Conservation (phyloP, 2,888 invertebrate genomes). For the Himalopsyche japonica region DNA sequence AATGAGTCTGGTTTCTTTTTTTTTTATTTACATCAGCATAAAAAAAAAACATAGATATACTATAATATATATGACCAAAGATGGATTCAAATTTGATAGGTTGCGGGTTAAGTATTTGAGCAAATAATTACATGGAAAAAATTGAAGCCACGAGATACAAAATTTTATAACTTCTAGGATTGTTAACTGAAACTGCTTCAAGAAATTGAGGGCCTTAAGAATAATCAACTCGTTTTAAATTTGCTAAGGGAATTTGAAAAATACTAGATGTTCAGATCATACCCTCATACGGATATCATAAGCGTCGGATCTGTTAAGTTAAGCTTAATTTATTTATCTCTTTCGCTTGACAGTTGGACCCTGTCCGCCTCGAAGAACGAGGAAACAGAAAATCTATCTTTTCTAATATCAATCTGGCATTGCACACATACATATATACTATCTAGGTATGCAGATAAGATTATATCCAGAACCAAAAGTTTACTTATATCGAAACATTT, state of each 20-base stretch:
- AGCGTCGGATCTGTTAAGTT: neutral
- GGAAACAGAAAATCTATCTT: neutral
- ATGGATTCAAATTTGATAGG: neutral
- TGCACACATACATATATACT: neutral
- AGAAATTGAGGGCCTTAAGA: slow-evolving; percentile 27
- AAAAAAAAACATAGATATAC: neutral
- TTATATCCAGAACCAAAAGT: neutral
- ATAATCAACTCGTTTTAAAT: slow-evolving; percentile 35
- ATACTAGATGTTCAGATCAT: slow-evolving; percentile 31
- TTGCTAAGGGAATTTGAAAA: slow-evolving; percentile 35
- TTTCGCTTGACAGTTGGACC: neutral
- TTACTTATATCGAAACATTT: neutral
- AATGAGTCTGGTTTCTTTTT: neutral
- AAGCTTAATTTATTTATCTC: neutral
- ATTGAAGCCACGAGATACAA: neutral
- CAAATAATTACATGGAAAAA: neutral
- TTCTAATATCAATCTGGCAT: neutral
- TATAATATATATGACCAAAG: neutral
- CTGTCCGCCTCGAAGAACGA: neutral
- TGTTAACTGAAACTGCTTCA: slow-evolving; percentile 4
- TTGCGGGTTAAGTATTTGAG: neutral
- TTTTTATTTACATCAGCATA: neutral
- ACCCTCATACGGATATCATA: slow-evolving; percentile 29
- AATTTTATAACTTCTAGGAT: neutral
- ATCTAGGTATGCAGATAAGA: neutral